Evolutionary conservation across 2,888 invertebrate genomes (phyloP), one percentile per base, ranked within the genome.

Genomic region (Cephus rjabovi): DNA sequence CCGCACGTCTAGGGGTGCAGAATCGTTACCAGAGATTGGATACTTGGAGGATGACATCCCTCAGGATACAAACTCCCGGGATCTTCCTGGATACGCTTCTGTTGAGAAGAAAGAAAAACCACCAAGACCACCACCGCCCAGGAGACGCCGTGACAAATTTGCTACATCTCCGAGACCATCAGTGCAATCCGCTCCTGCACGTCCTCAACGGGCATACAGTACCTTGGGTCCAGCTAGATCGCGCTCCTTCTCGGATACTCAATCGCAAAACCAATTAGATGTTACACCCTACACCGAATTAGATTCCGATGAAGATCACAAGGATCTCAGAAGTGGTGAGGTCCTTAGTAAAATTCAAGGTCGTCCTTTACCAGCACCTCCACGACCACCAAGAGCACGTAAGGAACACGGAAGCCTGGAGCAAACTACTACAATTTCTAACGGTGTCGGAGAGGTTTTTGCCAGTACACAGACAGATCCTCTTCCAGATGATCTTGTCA

Each of bases 381-480:
- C 97, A 2, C 93, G 97, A 79, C 97, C 97, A 69, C 96, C 97
- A 0, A 94, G 97, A 81, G 93, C 93, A 34, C 93, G 94, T 37
- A 93, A 90, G 84, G 90, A 92, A 80, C 92, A 92, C 83, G 92
- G 90, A 85, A 23, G 37, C 69, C 76, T 76, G 30, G 81, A 85
- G 35, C 82, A 81, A 31, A 77, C 76, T 34, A 79, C 78, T 33
- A 33, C 4, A 23, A 82, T 85, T 15, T 78, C 83, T 3, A 92
- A 93, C 75, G 90, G 92, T 82, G 87, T 93, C 34, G 89, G 93
- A 80, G 96, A 96, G 91, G 95, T 95, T 34, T 96, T 96, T 87
- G 95, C 96, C 9, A 96, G 96, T 0, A 96, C 96, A 1, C 97
- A 97, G 92, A 97, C 97, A 0, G 97, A 97, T 91, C 96, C 97